Evolutionary conservation across 2,113 vertebrate genomes (phyloP).

Genomic region (Sinosuthora webbiana): DNA sequence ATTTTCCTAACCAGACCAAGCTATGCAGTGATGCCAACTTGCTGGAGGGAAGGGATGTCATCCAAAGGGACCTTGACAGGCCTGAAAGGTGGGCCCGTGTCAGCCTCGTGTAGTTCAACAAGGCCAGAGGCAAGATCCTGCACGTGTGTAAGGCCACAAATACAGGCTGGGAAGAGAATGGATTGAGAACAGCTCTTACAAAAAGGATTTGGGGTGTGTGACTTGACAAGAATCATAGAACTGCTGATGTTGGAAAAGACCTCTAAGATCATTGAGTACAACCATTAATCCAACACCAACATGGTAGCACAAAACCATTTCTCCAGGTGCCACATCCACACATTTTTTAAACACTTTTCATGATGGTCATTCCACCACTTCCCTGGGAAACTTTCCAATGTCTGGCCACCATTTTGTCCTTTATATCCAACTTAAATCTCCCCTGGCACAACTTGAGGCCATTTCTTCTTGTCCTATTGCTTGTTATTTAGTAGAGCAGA

Average conservation of each 20-base stretch:
- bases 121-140: not conserved
- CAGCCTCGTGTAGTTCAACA: not conserved
- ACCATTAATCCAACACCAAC: not conserved
- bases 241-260: not conserved
- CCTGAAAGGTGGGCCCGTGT: not conserved
- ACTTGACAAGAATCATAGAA: not conserved
- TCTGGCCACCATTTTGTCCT: not conserved
- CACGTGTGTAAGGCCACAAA: not conserved
- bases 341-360: not conserved
- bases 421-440: not conserved
- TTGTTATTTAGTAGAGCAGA: not conserved
- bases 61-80: not conserved
- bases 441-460: not conserved
- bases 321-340: not conserved
- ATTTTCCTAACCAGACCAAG: not conserved
- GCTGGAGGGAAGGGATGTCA: not conserved
- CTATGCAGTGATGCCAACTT: rapidly evolving
- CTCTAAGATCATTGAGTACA: not conserved
- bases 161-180: not conserved
- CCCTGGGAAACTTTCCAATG: not conserved
- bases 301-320: not conserved
- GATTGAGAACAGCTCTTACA: not conserved
- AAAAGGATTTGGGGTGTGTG: not conserved
- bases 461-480: not conserved
- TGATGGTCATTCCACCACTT: not conserved